phyloP scores from a whole-genome alignment of 64 coral and sea anemone genomes.

The Pocillopora damicornis region DNA sequence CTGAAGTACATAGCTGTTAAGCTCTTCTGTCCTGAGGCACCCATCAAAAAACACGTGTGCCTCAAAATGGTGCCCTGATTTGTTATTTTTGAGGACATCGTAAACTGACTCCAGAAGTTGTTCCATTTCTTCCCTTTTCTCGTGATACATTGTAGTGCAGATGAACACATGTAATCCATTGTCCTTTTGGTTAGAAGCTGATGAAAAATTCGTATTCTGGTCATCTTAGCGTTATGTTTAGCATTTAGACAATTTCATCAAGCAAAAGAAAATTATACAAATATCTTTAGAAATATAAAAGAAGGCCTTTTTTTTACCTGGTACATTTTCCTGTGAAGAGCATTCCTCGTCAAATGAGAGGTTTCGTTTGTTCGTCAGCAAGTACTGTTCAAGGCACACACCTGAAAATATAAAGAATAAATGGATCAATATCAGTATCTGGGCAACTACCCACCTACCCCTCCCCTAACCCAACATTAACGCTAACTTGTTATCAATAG shows the following conservation, averaged over 20 bases:
- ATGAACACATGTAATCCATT: conserved; percentile 48
- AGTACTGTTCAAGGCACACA: conserved; percentile 81
- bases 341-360: conserved; percentile 61
- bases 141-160: conserved; percentile 95
- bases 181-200: too few species aligned
- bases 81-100: conserved; percentile 45
- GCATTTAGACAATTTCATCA: too few species aligned
- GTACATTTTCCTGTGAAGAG: conserved; percentile 22
- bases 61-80: conserved; percentile 64
- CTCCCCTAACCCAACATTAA: too few species aligned
- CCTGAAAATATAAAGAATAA: conserved; percentile 19
- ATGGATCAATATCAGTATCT: neutral
- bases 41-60: conserved; percentile 90
- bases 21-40: conserved; percentile 52
- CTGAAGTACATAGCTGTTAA: conserved; percentile 63
- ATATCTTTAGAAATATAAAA: too few species aligned
- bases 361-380: conserved; percentile 82
- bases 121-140: conserved; percentile 82
- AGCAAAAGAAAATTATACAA: too few species aligned
- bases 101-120: conserved; percentile 71
- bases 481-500: too few species aligned
- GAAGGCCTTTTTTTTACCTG: conserved; percentile 17
- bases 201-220: too few species aligned
- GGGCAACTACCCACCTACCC: too few species aligned
- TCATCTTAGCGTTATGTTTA: too few species aligned